phyloP scores from a whole-genome alignment of 2,888 invertebrate species.

The Mesorhabditis sp. region DNA sequence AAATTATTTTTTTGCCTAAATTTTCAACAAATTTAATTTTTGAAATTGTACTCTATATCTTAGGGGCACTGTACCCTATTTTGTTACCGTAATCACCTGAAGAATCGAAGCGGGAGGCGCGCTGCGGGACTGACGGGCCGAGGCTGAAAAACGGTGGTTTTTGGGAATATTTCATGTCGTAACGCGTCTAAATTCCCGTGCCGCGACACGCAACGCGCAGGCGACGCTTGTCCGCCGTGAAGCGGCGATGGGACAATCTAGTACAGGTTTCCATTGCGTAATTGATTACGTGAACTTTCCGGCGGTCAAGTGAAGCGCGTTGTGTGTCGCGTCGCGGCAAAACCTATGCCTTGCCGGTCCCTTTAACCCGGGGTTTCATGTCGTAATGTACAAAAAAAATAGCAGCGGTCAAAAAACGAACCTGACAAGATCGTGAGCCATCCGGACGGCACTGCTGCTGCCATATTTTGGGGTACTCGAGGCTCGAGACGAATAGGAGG shows the following conservation, averaged over 20 bases:
- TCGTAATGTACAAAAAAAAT: too few relatives aligned
- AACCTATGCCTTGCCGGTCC: too few relatives aligned
- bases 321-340: too few relatives aligned
- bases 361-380: too few relatives aligned
- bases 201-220: not conserved
- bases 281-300: too few relatives aligned
- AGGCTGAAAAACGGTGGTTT: slow-evolving; percentile 24
- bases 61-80: too few relatives aligned
- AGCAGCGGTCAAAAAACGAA: not conserved
- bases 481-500: not conserved
- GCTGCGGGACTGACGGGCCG: slow-evolving; percentile 34
- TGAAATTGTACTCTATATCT: too few relatives aligned
- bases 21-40: too few relatives aligned
- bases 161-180: not conserved
- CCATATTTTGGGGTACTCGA: slow-evolving; percentile 3
- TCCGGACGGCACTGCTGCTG: not conserved
- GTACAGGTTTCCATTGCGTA: too few relatives aligned
- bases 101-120: slow-evolving; percentile 43
- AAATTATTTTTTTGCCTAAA: too few relatives aligned
- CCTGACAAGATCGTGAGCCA: not conserved
- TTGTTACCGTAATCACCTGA: slow-evolving; percentile 7
- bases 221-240: not conserved
- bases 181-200: not conserved
- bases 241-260: too few relatives aligned
- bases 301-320: too few relatives aligned